A percentile compares a stretch with the other conserved stretches of the same genome.
Conservation (phyloP, 2,797 vertebrate species). For the Tamandua tetradactyla region DNA sequence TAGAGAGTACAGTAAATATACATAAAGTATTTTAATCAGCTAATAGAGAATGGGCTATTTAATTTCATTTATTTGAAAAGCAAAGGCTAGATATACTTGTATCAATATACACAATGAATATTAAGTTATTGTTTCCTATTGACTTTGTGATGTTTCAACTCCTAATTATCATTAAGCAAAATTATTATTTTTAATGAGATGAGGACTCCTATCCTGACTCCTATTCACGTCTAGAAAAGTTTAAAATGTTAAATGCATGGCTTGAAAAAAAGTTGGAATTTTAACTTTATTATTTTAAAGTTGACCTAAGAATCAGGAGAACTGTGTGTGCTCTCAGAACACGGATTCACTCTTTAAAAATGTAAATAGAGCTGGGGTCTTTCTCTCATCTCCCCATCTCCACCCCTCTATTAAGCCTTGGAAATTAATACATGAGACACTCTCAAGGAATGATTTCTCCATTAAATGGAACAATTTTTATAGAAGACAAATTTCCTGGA, state of each 20-base stretch:
- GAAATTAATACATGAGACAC: conserved; percentile 70
- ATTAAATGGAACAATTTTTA: conserved; percentile 52
- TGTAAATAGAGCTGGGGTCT: background rate
- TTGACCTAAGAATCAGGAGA: conserved; percentile 63
- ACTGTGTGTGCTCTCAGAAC: conserved; percentile 53
- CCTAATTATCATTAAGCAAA: background rate
- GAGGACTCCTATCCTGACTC: background rate
- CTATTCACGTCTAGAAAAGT: conserved; percentile 9
- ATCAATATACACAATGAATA: conserved; percentile 1
- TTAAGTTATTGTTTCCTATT: conserved; percentile 8
- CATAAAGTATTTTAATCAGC: conserved; percentile 62
- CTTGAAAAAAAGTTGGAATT: conserved; percentile 66
- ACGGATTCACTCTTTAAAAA: conserved; percentile 60
- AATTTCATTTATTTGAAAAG: background rate
- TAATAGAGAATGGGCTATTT: conserved; percentile 49
- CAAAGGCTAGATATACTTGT: conserved; percentile 13
- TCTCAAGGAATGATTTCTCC: conserved; percentile 58
- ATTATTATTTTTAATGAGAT: conserved; percentile 47
- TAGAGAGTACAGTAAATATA: conserved; percentile 47
- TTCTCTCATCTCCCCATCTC: background rate
- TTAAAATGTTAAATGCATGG: conserved; percentile 16
- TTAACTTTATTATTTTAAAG: conserved; percentile 46
- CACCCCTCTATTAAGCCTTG: conserved; percentile 64
- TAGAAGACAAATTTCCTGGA: conserved; percentile 52
- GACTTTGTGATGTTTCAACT: conserved; percentile 4